Evolutionary conservation across 2,888 invertebrate species (phyloP), one percentile per base, ranked within the genome.

Genomic region (Hanleya hanleyi): DNA sequence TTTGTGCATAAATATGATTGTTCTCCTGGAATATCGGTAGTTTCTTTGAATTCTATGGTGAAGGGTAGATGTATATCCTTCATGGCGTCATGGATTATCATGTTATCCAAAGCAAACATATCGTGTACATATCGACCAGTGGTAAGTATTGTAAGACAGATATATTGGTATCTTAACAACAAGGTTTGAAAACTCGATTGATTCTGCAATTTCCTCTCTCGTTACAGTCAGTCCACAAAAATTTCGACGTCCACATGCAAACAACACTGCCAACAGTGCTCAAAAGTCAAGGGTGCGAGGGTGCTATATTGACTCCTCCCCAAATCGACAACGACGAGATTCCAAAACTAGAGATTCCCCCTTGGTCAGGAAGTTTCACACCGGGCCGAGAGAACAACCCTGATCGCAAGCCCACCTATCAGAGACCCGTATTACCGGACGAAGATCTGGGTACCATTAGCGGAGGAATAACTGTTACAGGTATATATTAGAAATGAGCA

Each of bases 201-300:
- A n/a, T n/a, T n/a, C n/a, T n/a, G n/a, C n/a, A n/a, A n/a, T n/a
- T n/a, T n/a, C n/a, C n/a, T n/a, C n/a, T n/a, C n/a, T n/a, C n/a
- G n/a, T n/a, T n/a, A n/a, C 70, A 81, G 81, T 75, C 74, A 2
- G 64, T 73, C 22, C 71, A 69, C 38, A 67, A 73, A 9, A 65
- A 64, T 15, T 78, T 74, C 50, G 75, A 69, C 7, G 49, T 81
- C 12, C 80, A 76, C 50, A 73, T 75, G 9, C 75, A 76, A 12
- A 72, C 76, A 4, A 73, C 74, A 36, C 68, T 80, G 0, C 73
- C 76, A 49, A 41, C 71, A 9, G 79, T 84, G 80, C 66, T 85
- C n/a, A 69, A 64, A n/a, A 71, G 74, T 29, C 80, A 82, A 67
- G 81, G 82, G 51, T 85, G 85, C 69, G 78, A 78, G 15, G 64